Evolutionary conservation across 2,888 invertebrate genomes (phyloP).

Genomic region (Agelastica alni): DNA sequence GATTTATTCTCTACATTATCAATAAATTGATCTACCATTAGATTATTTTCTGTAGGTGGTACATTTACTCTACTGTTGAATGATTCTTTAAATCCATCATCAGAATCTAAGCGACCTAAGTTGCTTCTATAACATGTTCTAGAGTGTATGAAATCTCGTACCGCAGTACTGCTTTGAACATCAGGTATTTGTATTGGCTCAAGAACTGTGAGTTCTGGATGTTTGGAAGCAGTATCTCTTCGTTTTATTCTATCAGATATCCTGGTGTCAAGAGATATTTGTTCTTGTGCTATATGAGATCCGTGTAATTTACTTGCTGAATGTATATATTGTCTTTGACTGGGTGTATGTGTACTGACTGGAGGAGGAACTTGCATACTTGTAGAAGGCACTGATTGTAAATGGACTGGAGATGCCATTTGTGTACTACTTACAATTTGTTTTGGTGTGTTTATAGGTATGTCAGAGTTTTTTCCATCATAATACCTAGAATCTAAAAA

Average conservation of each 20-base stretch:
- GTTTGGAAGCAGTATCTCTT: slow-evolving; percentile 35
- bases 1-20: neutral
- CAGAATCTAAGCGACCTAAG: slow-evolving; percentile 4
- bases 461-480: too few species aligned
- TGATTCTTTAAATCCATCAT: neutral
- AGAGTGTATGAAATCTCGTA: slow-evolving; percentile 25
- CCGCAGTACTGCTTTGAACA: slow-evolving; percentile 27
- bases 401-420: neutral
- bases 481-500: too few species aligned
- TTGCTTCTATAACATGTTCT: slow-evolving; percentile 9
- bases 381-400: too few species aligned
- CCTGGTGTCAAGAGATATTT: slow-evolving; percentile 44
- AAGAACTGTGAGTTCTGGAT: slow-evolving; percentile 35
- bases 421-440: neutral
- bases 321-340: neutral
- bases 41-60: neutral
- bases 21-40: neutral
- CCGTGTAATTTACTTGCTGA: neutral
- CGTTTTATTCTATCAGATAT: slow-evolving; percentile 51
- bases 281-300: neutral
- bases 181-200: slow-evolving; percentile 24
- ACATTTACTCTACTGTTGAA: neutral
- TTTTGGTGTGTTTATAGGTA: neutral
- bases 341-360: neutral
- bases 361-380: too few species aligned